Base-by-base conservation (phyloP, 2,888 invertebrate genomes). In the Xiphydria camelus region DNA sequence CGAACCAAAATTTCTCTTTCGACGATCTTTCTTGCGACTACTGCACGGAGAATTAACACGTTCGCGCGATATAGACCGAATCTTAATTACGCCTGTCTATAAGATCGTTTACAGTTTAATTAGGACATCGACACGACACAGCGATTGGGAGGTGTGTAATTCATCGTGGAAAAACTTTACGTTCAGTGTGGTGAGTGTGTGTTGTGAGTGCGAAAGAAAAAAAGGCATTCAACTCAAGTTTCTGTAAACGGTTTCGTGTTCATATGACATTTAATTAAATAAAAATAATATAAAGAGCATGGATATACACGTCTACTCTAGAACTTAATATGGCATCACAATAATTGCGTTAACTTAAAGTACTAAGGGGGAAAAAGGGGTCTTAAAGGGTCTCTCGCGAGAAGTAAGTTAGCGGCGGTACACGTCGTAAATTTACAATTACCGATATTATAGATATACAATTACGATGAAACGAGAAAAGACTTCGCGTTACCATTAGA, bases 261-360 rank as follows among this genome's bases (percentile, higher is more conserved):
- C n/a, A n/a, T n/a, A n/a, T n/a, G n/a, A n/a, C n/a, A n/a, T n/a
- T 48, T 51, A 60, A 62, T 64, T 57, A 57, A 64, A 67, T 62
- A 58, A 62, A 59, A 61, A 62, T 48, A 52, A 56, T 62, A 61
- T 61, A 61, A 61, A 56, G 48, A 41, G 51, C 45, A 52, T 58
- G 51, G 49, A 37, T 42, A 43, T 41, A 47, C 34, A 48, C 47
- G 52, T 48, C 46, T 57, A 54, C 41, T 45, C 50, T 57, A 61
- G 43, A 63, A 64, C 43, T 41, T 59, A 64, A 62, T 55, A 57
- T 64, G 64, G 59, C 68, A 68, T 68, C 67, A 58, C 64, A 62
- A 61, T 59, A 55, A 67, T 56, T 54, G 49, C 47, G 45, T 53
- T 43, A 42, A 57, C 57, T 57, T 64, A 64, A 52, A n/a, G n/a